Conservation (phyloP, 2,797 vertebrate species). For the Alosa sapidissima region DNA sequence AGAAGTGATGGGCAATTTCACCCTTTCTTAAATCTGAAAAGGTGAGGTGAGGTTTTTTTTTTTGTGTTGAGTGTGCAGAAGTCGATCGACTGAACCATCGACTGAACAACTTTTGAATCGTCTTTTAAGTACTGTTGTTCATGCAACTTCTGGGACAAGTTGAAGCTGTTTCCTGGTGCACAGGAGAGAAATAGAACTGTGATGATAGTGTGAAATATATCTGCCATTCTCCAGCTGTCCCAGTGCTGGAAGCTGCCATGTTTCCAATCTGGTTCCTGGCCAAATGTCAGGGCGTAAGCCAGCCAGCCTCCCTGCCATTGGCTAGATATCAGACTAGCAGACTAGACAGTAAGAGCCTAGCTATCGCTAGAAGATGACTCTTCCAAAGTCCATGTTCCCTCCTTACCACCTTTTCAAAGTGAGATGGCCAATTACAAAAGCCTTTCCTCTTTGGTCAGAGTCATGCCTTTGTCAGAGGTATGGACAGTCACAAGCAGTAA, state of each 20-base stretch:
- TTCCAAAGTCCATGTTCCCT: background rate
- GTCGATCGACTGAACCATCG: background rate
- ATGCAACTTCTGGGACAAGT: background rate
- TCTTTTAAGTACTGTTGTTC: background rate
- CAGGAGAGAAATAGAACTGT: background rate
- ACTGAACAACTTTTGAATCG: background rate
- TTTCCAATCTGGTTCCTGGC: background rate
- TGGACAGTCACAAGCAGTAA: conserved; percentile 43
- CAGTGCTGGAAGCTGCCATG: background rate
- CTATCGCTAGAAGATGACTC: background rate
- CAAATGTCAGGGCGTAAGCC: background rate
- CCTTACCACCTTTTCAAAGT: conserved; percentile 28
- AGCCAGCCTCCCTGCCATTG: background rate
- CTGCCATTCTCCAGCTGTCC: background rate
- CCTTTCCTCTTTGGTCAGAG: conserved; percentile 24
- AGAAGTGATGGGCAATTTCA: background rate
- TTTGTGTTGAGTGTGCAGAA: background rate
- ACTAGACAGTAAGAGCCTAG: background rate
- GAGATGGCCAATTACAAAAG: conserved; percentile 50
- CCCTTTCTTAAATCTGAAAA: background rate
- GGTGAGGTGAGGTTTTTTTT: background rate
- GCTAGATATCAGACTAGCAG: background rate
- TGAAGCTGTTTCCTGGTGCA: background rate
- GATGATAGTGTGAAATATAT: background rate
- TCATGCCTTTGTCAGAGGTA: conserved; percentile 35